Evolutionary conservation across 2,797 vertebrate genomes (phyloP), one percentile per base, ranked within the genome.

Genomic region (Falco peregrinus): DNA sequence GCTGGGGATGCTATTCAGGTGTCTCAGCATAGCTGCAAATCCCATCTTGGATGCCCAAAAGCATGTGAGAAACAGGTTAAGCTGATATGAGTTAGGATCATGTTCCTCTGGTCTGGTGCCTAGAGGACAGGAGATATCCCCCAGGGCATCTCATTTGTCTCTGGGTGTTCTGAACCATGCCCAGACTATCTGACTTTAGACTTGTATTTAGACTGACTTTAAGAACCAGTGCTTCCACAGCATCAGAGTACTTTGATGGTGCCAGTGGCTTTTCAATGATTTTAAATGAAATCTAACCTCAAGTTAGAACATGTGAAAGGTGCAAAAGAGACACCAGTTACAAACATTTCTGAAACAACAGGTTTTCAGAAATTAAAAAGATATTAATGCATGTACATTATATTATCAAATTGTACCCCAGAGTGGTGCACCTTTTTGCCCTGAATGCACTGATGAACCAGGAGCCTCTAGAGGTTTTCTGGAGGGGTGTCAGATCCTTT

Each of bases 381-480:
- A 3, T 3, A 5, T 0, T 6, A 5, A 22, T 33, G 5, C 1
- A 48, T 35, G 6, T 67, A 4, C 3, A 56, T 59, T 9, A 35
- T 21, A 7, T 41, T 33, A 75, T 16, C 12, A 35, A 67, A 53
- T 21, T 64, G 2, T 26, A 11, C 33, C 10, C 7, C 5, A 33
- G 35, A 47, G 16, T 6, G 33, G 8, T 10, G 11, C 41, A 84
- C 10, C 11, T 56, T 88, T 84, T 16, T 9, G 15, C 16, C 18
- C 13, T 2, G 15, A 47, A 63, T 2, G 7, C 75, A 4, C 7
- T 18, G 48, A 70, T 48, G 33, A 84, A 68, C 7, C 25, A 64
- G 20, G 28, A 75, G 13, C 16, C 7, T 24, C 64, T 35, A 13
- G 8, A 63, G 35, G 31, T 15, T 64, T 67, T 68, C 12, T 53